Evolutionary conservation across 1,140 invertebrate species (phyloP).

Genomic region (Lysiphlebus fabarum): DNA sequence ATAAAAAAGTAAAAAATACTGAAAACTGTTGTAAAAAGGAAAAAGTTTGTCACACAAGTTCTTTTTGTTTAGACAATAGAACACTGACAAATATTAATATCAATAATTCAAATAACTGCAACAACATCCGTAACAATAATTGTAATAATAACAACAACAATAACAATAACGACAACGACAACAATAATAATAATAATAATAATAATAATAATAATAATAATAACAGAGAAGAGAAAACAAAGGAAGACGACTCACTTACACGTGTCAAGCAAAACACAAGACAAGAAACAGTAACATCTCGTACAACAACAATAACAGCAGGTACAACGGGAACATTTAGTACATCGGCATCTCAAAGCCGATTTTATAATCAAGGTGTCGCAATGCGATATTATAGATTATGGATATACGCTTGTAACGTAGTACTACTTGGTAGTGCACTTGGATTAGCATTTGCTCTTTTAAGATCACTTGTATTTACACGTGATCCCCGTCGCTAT

Average conservation of each 20-base stretch:
- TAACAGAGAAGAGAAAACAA: constrained; percentile 33
- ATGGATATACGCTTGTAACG: constrained; percentile 91
- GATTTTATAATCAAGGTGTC: constrained; percentile 46
- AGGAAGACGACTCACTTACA: constrained; percentile 24
- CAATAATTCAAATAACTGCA: constrained; percentile 10
- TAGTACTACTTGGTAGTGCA: constrained; percentile 76
- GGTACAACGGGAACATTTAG: constrained; percentile 28
- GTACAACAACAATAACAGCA: constrained; percentile 18
- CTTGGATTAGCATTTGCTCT: constrained; percentile 77
- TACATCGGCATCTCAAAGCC: constrained; percentile 32
- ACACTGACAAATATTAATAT: not conserved
- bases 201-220: constrained; percentile 18
- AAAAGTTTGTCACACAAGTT: not conserved
- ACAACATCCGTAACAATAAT: constrained; percentile 25
- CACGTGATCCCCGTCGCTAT: constrained; percentile 62
- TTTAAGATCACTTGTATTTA: constrained; percentile 65
- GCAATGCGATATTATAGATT: constrained; percentile 78
- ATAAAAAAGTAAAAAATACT: not conserved
- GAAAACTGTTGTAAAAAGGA: too few relatives aligned
- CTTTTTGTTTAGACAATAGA: constrained; percentile 8
- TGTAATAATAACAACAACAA: constrained; percentile 24
- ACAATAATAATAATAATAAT: constrained; percentile 18
- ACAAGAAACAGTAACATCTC: constrained; percentile 22
- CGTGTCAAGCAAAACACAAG: constrained; percentile 16
- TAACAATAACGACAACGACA: constrained; percentile 21